Percentiles rank a stretch among this genome's conserved stretches.
These are phyloP conservation scores for Metacarcinus magister DNA, from an alignment of 2,888 invertebrate species.

Conservation along the genomic window DNA sequence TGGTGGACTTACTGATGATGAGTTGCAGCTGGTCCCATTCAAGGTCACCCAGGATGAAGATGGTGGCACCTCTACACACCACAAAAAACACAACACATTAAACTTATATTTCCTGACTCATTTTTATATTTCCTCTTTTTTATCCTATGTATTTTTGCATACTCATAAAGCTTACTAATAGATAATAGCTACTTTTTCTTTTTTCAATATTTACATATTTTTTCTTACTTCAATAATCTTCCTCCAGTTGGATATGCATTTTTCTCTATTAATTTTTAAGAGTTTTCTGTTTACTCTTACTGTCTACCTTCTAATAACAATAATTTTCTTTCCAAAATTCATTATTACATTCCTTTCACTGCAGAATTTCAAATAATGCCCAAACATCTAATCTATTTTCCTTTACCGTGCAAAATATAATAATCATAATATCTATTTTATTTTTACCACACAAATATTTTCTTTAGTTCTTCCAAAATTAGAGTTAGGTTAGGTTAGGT, in stretches of 20 bases:
- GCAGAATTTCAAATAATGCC: neutral
- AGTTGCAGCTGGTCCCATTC: slow-evolving; percentile 98
- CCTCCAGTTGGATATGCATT: too few relatives aligned
- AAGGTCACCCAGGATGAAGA: slow-evolving; percentile 95
- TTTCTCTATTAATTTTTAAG: too few relatives aligned
- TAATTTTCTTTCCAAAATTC: too few relatives aligned
- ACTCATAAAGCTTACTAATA: too few relatives aligned
- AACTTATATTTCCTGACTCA: neutral
- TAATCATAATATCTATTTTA: neutral
- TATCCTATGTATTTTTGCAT: too few relatives aligned
- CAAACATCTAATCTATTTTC: too few relatives aligned
- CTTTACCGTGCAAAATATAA: neutral
- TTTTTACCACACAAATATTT: neutral
- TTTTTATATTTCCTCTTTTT: neutral
- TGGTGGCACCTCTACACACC: slow-evolving; percentile 90
- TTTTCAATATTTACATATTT: neutral
- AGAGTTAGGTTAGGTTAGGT: too few relatives aligned
- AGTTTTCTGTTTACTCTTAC: too few relatives aligned
- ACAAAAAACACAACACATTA: neutral
- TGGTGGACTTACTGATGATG: slow-evolving; percentile 98
- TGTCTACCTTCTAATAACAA: too few relatives aligned
- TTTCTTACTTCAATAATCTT: too few relatives aligned
- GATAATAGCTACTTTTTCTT: neutral
- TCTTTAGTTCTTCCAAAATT: neutral
- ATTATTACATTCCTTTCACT: neutral